Evolutionary conservation across 2,888 invertebrate species (phyloP), one percentile per base, ranked within the genome.

Genomic region (Fragum whitleyi): DNA sequence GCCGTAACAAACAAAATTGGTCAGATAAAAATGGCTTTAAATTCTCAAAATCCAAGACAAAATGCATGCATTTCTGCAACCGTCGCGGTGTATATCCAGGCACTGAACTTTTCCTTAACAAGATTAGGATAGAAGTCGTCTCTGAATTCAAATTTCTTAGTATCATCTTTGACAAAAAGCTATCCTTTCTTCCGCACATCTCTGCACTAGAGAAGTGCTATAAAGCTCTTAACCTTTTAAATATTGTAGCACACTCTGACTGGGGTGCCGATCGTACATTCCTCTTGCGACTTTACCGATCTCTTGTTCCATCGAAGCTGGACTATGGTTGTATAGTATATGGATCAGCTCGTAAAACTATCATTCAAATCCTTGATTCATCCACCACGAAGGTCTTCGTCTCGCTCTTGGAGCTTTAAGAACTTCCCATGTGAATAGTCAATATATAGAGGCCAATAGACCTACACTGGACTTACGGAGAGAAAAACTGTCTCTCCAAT

Each of bases 321-420:
- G 85, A 85, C 47, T 85, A 85, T 74, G 85, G 74, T 0, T 72
- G 42, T 39, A 29, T 77, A 36, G 74, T 80, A 9, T 78, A 83
- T 59, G 80, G 80, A 39, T 79, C 79, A 11, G 86, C 83, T n/a
- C 39, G 81, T 42, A 74, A 73, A 67, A 74, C 77, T 9, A 74
- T 79, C 62, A 32, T 83, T 6, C n/a, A 57, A 47, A 61, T 61
- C 57, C 74, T 86, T 16, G 74, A 86, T 51, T 29, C 81, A 59
- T 83, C 9, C 86, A 86, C 21, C 16, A 83, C 39, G 77, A 85
- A 61, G 82, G 76, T n/a, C 47, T 82, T n/a, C n/a, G n/a, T n/a
- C n/a, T n/a, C n/a, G n/a, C n/a, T n/a, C n/a, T n/a, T n/a, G n/a
- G n/a, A n/a, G 0, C 69, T n/a, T n/a, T n/a, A n/a, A n/a, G n/a